These are phyloP conservation scores for Trachelipus rathkii DNA, from an alignment of 1,140 invertebrate genomes.

Conservation along the genomic window DNA sequence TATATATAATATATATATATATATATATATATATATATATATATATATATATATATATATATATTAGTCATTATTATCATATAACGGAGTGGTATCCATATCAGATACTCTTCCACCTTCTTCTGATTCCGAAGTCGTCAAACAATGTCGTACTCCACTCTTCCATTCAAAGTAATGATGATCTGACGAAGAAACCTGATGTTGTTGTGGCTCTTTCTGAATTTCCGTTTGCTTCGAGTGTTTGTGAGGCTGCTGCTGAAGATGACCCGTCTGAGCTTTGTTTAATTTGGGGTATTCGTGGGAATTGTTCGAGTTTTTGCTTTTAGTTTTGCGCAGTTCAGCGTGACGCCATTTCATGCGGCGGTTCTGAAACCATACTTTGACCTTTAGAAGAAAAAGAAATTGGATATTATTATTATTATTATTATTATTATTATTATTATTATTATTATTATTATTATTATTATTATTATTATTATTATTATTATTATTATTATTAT, in stretches of 20 bases:
- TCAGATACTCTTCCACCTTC: neutral
- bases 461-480: too few species aligned
- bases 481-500: too few species aligned
- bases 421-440: too few species aligned
- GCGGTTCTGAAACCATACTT: constrained; percentile 91
- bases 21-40: neutral
- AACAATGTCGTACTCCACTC: neutral
- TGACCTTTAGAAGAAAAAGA: too few species aligned
- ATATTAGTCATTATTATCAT: neutral
- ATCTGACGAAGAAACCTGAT: neutral
- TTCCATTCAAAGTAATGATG: neutral
- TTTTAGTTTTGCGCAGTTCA: neutral
- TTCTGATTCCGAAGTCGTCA: neutral
- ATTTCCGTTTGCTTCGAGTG: too few species aligned
- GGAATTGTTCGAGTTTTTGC: neutral
- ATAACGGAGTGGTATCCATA: neutral
- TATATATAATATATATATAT: neutral
- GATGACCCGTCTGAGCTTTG: neutral
- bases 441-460: too few species aligned
- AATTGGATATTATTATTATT: too few species aligned
- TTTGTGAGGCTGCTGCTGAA: too few species aligned
- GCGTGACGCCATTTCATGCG: constrained; percentile 85
- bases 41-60: constrained; percentile 5
- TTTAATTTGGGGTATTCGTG: neutral
- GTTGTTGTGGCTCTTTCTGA: neutral